Evolutionary conservation across 2,797 vertebrate genomes (phyloP).

Genomic region (Psittacula echo): DNA sequence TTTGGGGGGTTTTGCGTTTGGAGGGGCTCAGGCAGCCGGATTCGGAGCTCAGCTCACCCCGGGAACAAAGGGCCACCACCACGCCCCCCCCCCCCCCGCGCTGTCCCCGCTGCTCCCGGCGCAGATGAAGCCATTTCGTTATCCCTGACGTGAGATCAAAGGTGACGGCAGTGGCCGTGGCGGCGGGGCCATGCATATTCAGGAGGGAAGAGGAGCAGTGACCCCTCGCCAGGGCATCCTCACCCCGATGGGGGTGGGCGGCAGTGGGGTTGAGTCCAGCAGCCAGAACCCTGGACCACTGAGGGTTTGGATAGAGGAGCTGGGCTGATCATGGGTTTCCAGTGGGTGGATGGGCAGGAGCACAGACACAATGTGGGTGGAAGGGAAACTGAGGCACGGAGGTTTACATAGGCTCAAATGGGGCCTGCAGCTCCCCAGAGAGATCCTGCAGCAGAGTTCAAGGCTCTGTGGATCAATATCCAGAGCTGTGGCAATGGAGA

Average conservation of each 20-base stretch:
- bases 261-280: not conserved
- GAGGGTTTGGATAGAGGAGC: rapidly evolving
- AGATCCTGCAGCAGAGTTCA: not conserved
- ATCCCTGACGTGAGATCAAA: constrained; percentile 19
- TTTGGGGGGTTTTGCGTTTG: not conserved
- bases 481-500: not conserved
- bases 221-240: not conserved
- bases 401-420: not conserved
- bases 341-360: not conserved
- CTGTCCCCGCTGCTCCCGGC: not conserved
- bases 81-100: too few relatives aligned
- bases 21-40: not conserved
- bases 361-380: not conserved
- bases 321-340: not conserved
- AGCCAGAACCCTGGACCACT: not conserved
- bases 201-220: constrained; percentile 25
- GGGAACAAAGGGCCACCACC: not conserved
- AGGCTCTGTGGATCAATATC: not conserved
- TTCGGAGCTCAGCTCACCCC: not conserved
- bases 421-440: not conserved
- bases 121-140: constrained; percentile 1
- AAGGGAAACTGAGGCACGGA: not conserved
- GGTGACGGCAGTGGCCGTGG: constrained; percentile 1
- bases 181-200: not conserved
- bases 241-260: rapidly evolving